Percentiles rank a stretch among this genome's conserved stretches.
Evolutionary conservation across 2,113 vertebrate genomes (phyloP).

Genomic region (Polypterus bichir): DNA sequence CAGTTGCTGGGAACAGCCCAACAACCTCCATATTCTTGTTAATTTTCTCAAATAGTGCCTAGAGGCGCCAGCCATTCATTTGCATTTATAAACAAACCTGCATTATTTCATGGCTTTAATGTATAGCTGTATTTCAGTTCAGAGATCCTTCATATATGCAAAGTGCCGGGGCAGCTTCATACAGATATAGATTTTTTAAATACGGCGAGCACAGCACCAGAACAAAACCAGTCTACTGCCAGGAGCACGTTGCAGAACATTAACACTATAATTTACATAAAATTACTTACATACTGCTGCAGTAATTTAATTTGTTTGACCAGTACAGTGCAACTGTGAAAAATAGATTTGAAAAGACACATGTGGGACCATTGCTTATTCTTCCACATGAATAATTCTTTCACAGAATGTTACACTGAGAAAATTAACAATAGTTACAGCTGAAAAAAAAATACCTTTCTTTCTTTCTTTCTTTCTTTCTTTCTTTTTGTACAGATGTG

Average conservation of each 20-base stretch:
- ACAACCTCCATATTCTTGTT: too few species aligned
- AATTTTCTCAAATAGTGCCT: too few species aligned
- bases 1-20: too few species aligned
- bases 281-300: conserved; percentile 88
- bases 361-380: conserved; percentile 49
- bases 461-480: too few species aligned
- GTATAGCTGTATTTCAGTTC: too few species aligned
- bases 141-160: too few species aligned
- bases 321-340: conserved; percentile 63
- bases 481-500: conserved; percentile 16
- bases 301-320: conserved; percentile 93
- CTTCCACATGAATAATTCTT: conserved; percentile 60
- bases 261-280: conserved; percentile 95
- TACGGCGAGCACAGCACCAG: conserved; percentile 48
- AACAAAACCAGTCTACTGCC: conserved; percentile 61
- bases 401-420: conserved; percentile 45
- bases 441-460: conserved; percentile 18
- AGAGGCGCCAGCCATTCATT: too few species aligned
- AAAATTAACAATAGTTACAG: conserved; percentile 47
- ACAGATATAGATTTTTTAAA: conserved; percentile 36
- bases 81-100: too few species aligned
- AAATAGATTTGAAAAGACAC: conserved; percentile 66
- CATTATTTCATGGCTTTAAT: too few species aligned
- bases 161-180: conserved; percentile 22
- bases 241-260: conserved; percentile 84